Evolutionary conservation across 2,113 vertebrate species (phyloP).

Genomic region (Urocolius indicus): DNA sequence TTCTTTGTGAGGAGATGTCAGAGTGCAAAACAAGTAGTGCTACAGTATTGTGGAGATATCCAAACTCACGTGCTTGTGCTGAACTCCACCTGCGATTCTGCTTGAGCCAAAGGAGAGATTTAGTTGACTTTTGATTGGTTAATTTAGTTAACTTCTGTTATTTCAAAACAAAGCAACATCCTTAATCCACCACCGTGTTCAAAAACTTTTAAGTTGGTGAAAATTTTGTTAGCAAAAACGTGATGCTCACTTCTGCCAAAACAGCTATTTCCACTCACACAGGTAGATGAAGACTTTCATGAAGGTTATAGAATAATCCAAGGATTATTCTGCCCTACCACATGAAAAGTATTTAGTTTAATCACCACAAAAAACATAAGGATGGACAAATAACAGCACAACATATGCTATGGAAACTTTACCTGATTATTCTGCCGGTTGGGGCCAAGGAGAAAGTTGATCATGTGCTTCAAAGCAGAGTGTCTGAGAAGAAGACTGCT

Average conservation of each 20-base stretch:
- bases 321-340: not conserved
- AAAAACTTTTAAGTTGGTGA: not conserved
- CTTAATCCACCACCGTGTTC: not conserved
- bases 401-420: not conserved
- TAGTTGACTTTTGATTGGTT: not conserved
- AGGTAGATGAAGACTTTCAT: not conserved
- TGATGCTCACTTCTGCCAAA: not conserved
- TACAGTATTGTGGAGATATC: conserved; percentile 94
- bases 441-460: conserved; percentile 92
- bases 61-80: conserved; percentile 95
- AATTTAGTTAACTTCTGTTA: not conserved
- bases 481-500: conserved; percentile 92
- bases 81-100: conserved; percentile 98
- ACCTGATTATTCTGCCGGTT: conserved; percentile 93
- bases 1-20: conserved; percentile 87
- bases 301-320: not conserved
- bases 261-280: rapidly evolving
- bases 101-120: not conserved
- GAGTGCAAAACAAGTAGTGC: conserved; percentile 91
- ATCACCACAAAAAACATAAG: not conserved
- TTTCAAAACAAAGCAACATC: not conserved
- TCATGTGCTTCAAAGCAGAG: conserved; percentile 91
- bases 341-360: not conserved
- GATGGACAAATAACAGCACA: not conserved
- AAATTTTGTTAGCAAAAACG: not conserved